phyloP scores from a whole-genome alignment of 1,140 invertebrate species.

The Anastrepha ludens region DNA sequence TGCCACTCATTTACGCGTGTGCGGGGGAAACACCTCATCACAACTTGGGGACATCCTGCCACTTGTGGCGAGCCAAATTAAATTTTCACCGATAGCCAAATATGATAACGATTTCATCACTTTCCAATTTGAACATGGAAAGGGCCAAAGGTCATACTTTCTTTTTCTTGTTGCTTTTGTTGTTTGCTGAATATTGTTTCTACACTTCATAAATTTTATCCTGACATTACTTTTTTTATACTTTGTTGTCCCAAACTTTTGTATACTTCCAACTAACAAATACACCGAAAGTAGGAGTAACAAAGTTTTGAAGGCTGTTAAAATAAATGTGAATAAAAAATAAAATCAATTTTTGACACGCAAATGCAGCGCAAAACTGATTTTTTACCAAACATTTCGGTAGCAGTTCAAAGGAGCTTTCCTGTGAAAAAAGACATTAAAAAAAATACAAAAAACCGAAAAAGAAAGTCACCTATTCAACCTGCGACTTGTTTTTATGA shows the following conservation, averaged over 20 bases:
- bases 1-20: not conserved
- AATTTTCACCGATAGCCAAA: slow-evolving; percentile 28
- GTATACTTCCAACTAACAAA: not conserved
- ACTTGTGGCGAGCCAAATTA: slow-evolving; percentile 34
- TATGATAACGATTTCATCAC: slow-evolving; percentile 23
- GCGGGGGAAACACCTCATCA: not conserved
- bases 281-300: not conserved
- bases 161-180: too few relatives aligned
- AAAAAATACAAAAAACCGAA: not conserved
- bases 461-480: not conserved
- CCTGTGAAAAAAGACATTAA: not conserved
- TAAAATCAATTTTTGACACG: slow-evolving; percentile 42
- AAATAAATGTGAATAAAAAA: slow-evolving; percentile 7
- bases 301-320: slow-evolving; percentile 41
- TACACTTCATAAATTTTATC: too few relatives aligned
- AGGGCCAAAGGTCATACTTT: not conserved
- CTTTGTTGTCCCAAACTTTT: not conserved
- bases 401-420: too few relatives aligned
- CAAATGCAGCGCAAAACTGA: not conserved
- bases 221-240: not conserved
- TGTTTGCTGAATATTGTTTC: too few relatives aligned
- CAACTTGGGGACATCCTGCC: not conserved
- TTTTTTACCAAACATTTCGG: too few relatives aligned
- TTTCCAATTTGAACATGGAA: not conserved
- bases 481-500: not conserved